Evolutionary conservation across 2,888 invertebrate genomes (phyloP), one percentile per base, ranked within the genome.

Genomic region (Clitarchus hookeri): DNA sequence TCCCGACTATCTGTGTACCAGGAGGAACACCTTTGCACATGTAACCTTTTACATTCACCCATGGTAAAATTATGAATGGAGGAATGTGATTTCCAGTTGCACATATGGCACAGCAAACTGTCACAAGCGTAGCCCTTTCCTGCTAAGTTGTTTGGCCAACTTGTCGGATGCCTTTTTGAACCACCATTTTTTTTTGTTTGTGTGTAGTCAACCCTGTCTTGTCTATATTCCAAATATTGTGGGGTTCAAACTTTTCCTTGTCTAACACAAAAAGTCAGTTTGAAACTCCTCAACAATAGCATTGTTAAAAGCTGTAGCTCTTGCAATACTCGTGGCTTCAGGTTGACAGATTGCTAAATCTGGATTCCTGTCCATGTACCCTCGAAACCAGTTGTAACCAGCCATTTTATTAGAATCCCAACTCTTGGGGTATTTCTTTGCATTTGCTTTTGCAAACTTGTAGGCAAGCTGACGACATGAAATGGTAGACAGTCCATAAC

Each of bases 131-230:
- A 53, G 89, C 88, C 87, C 88, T 87, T 87, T 90, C 89, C 65
- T 88, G 89, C 84, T 89, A 90, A 65, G 89, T 88, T 84, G 87
- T 86, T 86, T 89, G 88, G 65, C 89, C 89, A 83, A 90, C 89
- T 79, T 88, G 88, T 88, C 88, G 88, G 84, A 79, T 23, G 23
- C 65, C 65, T 23, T 65, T 65, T 23, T 65, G 65, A 83, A 87
- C 88, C 86, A 89, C 87, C 77, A 89, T 86, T 83, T 88, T 88
- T 27, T 85, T 86, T 44, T 87, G 86, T 86, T 88, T 86, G 16
- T 87, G 87, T 65, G 88, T 89, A 27, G 87, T 87, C 11, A 88
- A 44, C 19, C 87, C 87, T 53, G 88, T 89, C 86, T 88, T 88
- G 85, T 88, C 88, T 19, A 88, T 36, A 85, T 88, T 88, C 25